Percentiles rank a stretch among this genome's conserved stretches.
phyloP scores from a whole-genome alignment of 2,888 invertebrate species.

The Volucella inflata region DNA sequence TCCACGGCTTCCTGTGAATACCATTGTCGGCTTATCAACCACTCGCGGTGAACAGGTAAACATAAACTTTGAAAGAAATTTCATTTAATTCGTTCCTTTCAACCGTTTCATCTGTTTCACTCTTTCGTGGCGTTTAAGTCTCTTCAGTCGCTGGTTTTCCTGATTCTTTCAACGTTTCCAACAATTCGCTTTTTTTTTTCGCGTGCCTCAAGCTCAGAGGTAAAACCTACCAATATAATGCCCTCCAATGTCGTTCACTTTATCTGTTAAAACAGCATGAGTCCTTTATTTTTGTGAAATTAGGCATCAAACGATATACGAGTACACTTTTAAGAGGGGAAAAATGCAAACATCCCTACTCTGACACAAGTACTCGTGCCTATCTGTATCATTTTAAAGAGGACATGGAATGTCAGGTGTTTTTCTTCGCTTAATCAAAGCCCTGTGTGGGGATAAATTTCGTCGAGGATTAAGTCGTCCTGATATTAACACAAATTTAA shows the following conservation, averaged over 20 bases:
- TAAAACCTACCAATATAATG: background rate
- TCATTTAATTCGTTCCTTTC: constrained; percentile 34
- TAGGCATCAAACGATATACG: background rate
- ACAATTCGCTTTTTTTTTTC: too few species aligned
- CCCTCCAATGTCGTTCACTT: constrained; percentile 3
- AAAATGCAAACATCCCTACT: background rate
- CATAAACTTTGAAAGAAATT: constrained; percentile 17
- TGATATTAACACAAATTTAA: constrained; percentile 10
- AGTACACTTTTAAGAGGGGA: background rate
- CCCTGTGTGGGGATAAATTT: constrained; percentile 3
- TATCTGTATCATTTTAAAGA: background rate
- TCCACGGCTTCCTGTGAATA: background rate
- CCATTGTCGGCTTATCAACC: constrained; percentile 19
- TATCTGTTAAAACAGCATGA: constrained; percentile 9
- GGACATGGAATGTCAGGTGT: constrained; percentile 6
- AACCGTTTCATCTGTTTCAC: background rate
- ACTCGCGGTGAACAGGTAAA: constrained; percentile 6
- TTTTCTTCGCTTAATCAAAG: constrained; percentile 29
- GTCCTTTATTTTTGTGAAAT: constrained; percentile 3
- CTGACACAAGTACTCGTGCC: too few species aligned
- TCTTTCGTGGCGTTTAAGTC: background rate
- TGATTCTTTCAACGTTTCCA: too few species aligned
- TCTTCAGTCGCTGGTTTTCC: too few species aligned
- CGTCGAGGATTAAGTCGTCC: constrained; percentile 1
- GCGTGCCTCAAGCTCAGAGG: background rate